Evolutionary conservation across 2,888 invertebrate genomes (phyloP).

Genomic region (Hyposoter dolosus): DNA sequence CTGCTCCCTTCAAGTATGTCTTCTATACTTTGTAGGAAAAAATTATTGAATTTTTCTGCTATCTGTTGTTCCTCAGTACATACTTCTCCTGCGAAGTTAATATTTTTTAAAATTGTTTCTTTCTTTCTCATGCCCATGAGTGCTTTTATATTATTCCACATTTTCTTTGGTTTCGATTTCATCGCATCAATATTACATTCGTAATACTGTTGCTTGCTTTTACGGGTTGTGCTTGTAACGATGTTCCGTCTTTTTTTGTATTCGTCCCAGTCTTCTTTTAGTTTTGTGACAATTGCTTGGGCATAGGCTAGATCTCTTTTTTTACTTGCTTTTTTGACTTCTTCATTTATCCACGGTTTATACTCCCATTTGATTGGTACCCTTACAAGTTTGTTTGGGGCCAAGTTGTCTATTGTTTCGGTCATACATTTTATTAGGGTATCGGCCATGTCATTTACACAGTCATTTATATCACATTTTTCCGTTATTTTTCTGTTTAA

Average conservation of each 20-base stretch:
- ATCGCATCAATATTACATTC: constrained; percentile 42
- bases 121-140: no score
- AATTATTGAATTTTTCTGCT: constrained; percentile 23
- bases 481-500: no score
- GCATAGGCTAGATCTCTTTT: constrained; percentile 26
- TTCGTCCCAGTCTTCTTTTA: background rate
- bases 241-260: constrained; percentile 35
- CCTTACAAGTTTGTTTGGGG: constrained; percentile 25
- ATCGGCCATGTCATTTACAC: no score
- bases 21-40: constrained; percentile 18
- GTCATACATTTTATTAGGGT: constrained; percentile 13
- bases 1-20: background rate
- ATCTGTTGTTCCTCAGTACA: background rate
- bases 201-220: constrained; percentile 38
- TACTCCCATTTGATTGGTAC: constrained; percentile 17
- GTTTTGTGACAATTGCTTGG: constrained; percentile 9
- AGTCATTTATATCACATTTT: no score
- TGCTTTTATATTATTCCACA: constrained; percentile 44
- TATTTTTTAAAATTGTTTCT: no score
- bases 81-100: constrained; percentile 22
- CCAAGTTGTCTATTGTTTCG: constrained; percentile 16
- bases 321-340: constrained; percentile 23
- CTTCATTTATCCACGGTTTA: constrained; percentile 42
- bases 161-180: constrained; percentile 6
- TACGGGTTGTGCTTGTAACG: constrained; percentile 20